Percentiles rank a stretch among this genome's conserved stretches.
Evolutionary conservation across 1,140 invertebrate genomes (phyloP).

Genomic region (Pseudomyrmex cubaensis): DNA sequence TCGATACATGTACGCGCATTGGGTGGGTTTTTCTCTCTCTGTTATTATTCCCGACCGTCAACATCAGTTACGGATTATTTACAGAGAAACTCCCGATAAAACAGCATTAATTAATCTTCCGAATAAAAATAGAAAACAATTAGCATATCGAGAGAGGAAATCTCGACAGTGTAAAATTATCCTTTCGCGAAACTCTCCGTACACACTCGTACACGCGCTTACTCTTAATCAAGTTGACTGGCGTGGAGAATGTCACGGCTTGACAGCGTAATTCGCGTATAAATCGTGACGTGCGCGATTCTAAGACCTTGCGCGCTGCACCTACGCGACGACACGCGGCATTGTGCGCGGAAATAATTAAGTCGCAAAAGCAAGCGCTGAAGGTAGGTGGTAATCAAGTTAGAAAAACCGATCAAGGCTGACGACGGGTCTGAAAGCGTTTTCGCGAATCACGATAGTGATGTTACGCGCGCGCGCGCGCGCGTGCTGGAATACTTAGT

Average conservation of each 20-base stretch:
- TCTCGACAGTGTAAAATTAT: not conserved
- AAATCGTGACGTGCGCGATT: slow-evolving; percentile 13
- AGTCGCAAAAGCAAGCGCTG: slow-evolving; percentile 1
- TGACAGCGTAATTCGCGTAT: slow-evolving; percentile 19
- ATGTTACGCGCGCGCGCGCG: too few relatives aligned
- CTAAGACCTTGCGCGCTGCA: not conserved
- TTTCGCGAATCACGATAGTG: slow-evolving; percentile 8
- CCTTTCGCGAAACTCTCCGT: not conserved
- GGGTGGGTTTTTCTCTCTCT: not conserved
- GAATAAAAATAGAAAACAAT: not conserved
- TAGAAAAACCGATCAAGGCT: not conserved
- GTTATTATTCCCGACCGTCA: not conserved
- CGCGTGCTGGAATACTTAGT: not conserved
- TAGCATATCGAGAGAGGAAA: not conserved
- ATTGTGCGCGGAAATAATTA: not conserved
- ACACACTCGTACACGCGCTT: not conserved
- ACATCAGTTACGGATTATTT: not conserved
- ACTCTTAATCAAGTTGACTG: slow-evolving; percentile 21
- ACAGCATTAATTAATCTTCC: slow-evolving; percentile 4
- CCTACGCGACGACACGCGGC: not conserved
- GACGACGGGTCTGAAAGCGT: not conserved
- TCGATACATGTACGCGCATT: not conserved
- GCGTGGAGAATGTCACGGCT: not conserved
- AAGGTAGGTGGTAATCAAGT: not conserved
- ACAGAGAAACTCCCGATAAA: not conserved